phyloP scores from a whole-genome alignment of 1,140 invertebrate species.

The Pseudomyrmex sp. region DNA sequence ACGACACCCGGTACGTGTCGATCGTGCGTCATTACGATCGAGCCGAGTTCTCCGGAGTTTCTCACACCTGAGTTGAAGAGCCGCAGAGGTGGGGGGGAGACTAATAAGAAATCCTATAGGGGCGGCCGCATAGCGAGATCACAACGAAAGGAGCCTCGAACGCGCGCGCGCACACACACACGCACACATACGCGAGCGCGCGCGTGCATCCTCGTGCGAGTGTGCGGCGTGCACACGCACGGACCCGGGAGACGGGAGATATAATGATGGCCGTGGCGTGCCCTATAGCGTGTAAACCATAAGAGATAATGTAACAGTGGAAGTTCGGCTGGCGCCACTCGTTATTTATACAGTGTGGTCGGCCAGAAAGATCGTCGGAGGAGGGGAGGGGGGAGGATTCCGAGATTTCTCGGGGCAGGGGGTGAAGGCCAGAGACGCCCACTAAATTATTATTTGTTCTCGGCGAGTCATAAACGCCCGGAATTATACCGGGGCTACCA shows the following conservation, averaged over 20 bases:
- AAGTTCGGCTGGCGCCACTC: conserved; percentile 81
- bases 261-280: conserved; percentile 73
- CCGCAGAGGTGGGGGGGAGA: conserved; percentile 34
- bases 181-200: background rate
- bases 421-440: conserved; percentile 77
- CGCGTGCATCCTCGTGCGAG: conserved; percentile 6
- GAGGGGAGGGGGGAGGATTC: conserved; percentile 6
- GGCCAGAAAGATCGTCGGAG: conserved; percentile 43
- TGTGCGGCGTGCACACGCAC: conserved; percentile 37
- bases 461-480: conserved; percentile 81
- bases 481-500: conserved; percentile 80
- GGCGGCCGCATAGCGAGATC: conserved; percentile 55
- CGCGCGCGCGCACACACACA: conserved; percentile 32
- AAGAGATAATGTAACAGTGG: conserved; percentile 76
- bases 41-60: conserved; percentile 68
- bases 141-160: conserved; percentile 51
- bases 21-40: conserved; percentile 73
- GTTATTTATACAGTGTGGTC: conserved; percentile 79
- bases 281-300: conserved; percentile 70
- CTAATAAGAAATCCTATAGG: conserved; percentile 75
- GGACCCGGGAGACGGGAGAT: conserved; percentile 46
- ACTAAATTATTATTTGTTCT: conserved; percentile 84
- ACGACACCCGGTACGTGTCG: conserved; percentile 69
- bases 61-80: conserved; percentile 71
- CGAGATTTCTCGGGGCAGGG: conserved; percentile 60